A percentile compares a stretch with the other conserved stretches of the same genome.
Conservation (phyloP, 2,888 invertebrate genomes). For the Bombyx huttoni region DNA sequence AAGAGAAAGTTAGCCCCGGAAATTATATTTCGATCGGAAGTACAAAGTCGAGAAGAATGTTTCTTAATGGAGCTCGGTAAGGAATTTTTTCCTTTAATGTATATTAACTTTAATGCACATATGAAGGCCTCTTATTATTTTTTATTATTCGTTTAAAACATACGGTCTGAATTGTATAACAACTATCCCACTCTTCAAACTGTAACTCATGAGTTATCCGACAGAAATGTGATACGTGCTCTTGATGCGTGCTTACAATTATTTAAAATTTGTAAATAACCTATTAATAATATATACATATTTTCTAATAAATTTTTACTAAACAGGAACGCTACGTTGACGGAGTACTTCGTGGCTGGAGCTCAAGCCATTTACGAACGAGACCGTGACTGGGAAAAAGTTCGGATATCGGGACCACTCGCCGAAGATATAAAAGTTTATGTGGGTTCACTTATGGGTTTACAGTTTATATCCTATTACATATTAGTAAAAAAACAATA, state of each 20-base stretch:
- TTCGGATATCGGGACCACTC: conserved; percentile 86
- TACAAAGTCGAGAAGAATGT: conserved; percentile 78
- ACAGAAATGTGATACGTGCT: too few relatives aligned
- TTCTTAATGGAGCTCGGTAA: conserved; percentile 84
- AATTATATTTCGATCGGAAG: conserved; percentile 86
- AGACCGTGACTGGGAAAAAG: conserved; percentile 83
- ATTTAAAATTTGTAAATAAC: too few relatives aligned
- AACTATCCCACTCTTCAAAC: too few relatives aligned
- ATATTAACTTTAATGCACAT: not conserved
- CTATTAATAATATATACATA: too few relatives aligned
- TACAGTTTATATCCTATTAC: too few relatives aligned
- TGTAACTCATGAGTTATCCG: too few relatives aligned
- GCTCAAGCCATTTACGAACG: conserved; percentile 85
- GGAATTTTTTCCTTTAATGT: conserved; percentile 6
- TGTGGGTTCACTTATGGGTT: conserved; percentile 63
- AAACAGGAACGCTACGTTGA: conserved; percentile 76
- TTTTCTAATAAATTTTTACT: not conserved
- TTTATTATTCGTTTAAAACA: too few relatives aligned
- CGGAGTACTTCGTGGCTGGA: conserved; percentile 87
- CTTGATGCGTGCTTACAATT: too few relatives aligned
- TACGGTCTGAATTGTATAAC: too few relatives aligned
- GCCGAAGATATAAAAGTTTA: conserved; percentile 85
- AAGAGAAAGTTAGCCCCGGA: conserved; percentile 81
- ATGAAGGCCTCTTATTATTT: too few relatives aligned
- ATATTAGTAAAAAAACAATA: too few relatives aligned